These are phyloP conservation scores for Drosophila seguyi DNA, from an alignment of 1,140 invertebrate species.

Conservation along the genomic window DNA sequence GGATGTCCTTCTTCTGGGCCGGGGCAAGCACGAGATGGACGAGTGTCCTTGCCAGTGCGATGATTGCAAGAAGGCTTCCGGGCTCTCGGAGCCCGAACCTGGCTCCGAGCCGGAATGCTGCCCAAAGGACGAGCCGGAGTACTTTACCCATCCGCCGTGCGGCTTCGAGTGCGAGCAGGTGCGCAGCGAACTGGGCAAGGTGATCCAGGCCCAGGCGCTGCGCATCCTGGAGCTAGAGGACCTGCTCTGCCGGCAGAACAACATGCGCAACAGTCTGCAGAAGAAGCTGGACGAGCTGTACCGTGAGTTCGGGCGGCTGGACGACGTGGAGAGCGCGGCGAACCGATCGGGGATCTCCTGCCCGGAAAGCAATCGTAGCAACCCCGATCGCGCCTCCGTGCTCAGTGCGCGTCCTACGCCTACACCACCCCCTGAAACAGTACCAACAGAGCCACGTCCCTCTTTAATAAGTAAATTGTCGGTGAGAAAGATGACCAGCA, in stretches of 20 bases:
- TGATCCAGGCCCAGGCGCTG: slow-evolving; percentile 48
- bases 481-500: neutral
- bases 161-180: slow-evolving; percentile 41
- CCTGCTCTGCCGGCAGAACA: slow-evolving; percentile 49
- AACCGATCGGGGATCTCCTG: neutral
- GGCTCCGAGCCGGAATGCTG: slow-evolving; percentile 18
- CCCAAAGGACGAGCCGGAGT: neutral
- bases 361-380: slow-evolving; percentile 3
- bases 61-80: slow-evolving; percentile 24
- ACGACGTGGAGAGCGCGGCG: slow-evolving; percentile 5
- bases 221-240: slow-evolving; percentile 54
- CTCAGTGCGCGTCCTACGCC: neutral
- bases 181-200: slow-evolving; percentile 23
- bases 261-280: slow-evolving; percentile 38
- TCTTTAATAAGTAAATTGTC: neutral
- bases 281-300: slow-evolving; percentile 57
- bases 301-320: slow-evolving; percentile 46
- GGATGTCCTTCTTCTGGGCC: slow-evolving; percentile 67
- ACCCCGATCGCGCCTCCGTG: slow-evolving; percentile 16
- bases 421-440: neutral
- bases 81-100: neutral
- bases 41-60: slow-evolving; percentile 47
- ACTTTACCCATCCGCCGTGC: slow-evolving; percentile 32
- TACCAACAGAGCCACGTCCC: neutral
- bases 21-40: slow-evolving; percentile 25